Evolutionary conservation across 1,140 invertebrate species (phyloP).

Genomic region (Papilio xuthus): DNA sequence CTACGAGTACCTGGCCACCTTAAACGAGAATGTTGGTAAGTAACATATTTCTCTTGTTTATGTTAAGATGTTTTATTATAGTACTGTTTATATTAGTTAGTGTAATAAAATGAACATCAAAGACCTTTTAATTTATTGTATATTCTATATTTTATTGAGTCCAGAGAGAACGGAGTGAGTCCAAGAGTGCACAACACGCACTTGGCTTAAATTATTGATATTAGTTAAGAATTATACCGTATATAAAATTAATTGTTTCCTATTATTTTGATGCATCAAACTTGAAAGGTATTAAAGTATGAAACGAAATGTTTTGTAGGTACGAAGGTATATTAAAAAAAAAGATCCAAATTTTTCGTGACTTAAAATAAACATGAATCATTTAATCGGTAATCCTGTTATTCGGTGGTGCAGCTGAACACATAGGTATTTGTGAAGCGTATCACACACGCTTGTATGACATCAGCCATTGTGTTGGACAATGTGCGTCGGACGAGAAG

Average conservation of each 20-base stretch:
- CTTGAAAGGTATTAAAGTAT: not conserved
- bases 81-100: not conserved
- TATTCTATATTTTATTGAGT: not conserved
- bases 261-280: not conserved
- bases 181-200: no score
- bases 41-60: not conserved
- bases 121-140: not conserved
- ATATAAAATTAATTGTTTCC: conserved; percentile 18
- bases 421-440: conserved; percentile 53
- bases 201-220: conserved; percentile 1
- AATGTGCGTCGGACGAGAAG: conserved; percentile 46
- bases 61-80: conserved; percentile 1
- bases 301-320: not conserved
- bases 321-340: not conserved
- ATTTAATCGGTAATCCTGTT: conserved; percentile 40
- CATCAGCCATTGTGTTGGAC: conserved; percentile 69
- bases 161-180: no score
- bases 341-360: not conserved
- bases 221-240: not conserved
- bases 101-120: not conserved
- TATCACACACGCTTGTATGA: conserved; percentile 60
- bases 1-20: not conserved
- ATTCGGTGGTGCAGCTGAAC: conserved; percentile 30
- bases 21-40: not conserved
- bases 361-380: conserved; percentile 31